Conservation (phyloP, 2,797 vertebrate species). For the Parauchenoglanis ngamensis region DNA sequence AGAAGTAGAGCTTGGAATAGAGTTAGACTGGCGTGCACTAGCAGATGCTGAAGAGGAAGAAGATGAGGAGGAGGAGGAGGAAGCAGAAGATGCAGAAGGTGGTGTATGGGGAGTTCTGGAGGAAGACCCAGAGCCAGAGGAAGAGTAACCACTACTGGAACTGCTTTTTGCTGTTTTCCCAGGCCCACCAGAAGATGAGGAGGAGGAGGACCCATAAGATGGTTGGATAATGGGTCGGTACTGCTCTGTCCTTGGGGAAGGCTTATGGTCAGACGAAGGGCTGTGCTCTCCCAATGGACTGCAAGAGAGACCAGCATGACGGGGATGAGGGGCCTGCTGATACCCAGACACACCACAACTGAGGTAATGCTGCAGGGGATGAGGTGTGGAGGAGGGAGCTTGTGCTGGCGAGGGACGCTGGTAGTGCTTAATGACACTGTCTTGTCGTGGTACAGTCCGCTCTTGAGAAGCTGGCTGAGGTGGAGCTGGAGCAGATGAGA, state of each 20-base stretch:
- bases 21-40: constrained; percentile 68
- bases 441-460: constrained; percentile 89
- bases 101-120: constrained; percentile 83
- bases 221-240: constrained; percentile 94
- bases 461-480: constrained; percentile 84
- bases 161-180: constrained; percentile 79
- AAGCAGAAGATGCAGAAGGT: constrained; percentile 80
- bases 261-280: constrained; percentile 79
- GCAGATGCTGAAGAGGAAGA: constrained; percentile 85
- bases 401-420: constrained; percentile 87
- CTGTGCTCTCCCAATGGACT: constrained; percentile 90
- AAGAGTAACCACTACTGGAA: constrained; percentile 86
- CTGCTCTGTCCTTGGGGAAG: constrained; percentile 72
- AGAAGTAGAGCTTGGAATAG: constrained; percentile 72
- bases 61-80: constrained; percentile 77
- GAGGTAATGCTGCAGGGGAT: constrained; percentile 92
- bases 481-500: constrained; percentile 81
- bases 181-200: constrained; percentile 73
- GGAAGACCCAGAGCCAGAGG: constrained; percentile 77
- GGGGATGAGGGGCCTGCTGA: constrained; percentile 81
- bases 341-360: constrained; percentile 89
- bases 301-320: constrained; percentile 87
- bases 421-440: constrained; percentile 96
- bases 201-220: constrained; percentile 74
- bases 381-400: constrained; percentile 83